Evolutionary conservation across 2,888 invertebrate species (phyloP).

Genomic region (Caenorhabditis sulstoni): DNA sequence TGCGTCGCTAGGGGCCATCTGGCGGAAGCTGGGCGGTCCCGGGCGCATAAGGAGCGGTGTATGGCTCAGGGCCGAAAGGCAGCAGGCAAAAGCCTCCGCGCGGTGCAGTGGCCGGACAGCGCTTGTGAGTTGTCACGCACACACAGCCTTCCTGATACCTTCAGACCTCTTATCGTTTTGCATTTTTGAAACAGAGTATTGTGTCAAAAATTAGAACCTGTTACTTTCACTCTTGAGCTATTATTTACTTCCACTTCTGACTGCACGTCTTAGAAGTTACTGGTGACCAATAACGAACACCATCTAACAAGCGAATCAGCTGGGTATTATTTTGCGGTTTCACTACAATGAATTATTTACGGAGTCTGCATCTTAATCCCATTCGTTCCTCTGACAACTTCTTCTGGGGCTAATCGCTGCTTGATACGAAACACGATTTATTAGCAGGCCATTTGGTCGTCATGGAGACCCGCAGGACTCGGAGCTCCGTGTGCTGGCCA

Average conservation of each 20-base stretch:
- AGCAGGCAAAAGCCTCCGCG: slow-evolving; percentile 77
- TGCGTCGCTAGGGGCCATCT: slow-evolving; percentile 69
- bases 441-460: slow-evolving; percentile 32
- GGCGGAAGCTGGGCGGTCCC: slow-evolving; percentile 65
- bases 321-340: slow-evolving; percentile 2
- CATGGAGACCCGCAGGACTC: slow-evolving; percentile 27
- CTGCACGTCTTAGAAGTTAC: too few species aligned
- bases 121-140: slow-evolving; percentile 64
- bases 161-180: slow-evolving; percentile 66
- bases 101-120: slow-evolving; percentile 75
- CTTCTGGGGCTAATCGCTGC: slow-evolving; percentile 5
- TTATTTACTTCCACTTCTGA: too few species aligned
- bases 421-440: slow-evolving; percentile 55
- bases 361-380: slow-evolving; percentile 33
- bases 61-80: slow-evolving; percentile 77
- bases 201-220: too few species aligned
- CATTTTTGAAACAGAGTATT: slow-evolving; percentile 14
- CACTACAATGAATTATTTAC: slow-evolving; percentile 33
- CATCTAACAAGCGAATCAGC: too few species aligned
- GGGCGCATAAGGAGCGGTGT: slow-evolving; percentile 74
- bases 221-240: background rate
- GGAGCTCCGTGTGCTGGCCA: slow-evolving; percentile 5
- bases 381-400: slow-evolving; percentile 5
- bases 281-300: too few species aligned
- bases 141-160: slow-evolving; percentile 67